Evolutionary conservation across 2,797 vertebrate species (phyloP), one percentile per base, ranked within the genome.

Genomic region (Ptychadena robeensis): DNA sequence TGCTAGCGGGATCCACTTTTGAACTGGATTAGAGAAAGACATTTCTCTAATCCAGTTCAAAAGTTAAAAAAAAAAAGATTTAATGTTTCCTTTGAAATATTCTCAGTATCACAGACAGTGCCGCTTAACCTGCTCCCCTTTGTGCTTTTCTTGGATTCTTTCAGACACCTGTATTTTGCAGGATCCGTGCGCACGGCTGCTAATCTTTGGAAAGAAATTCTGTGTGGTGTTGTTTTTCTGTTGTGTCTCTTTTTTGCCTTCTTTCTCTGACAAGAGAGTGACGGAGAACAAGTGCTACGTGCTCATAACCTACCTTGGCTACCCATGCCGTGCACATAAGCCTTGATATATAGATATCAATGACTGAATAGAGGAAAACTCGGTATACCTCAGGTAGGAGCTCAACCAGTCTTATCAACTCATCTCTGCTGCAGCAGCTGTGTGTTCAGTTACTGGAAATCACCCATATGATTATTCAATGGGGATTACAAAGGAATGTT

Each of bases 321-420:
- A 9, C 53, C 22, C 32, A 25, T 10, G 22, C 18, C 38, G 14
- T 53, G 70, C 5, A 32, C 57, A 59, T 31, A 35, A 44, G 4
- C 57, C 25, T 32, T 40, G 53, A 73, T 63, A 11, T 2, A n/a
- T 53, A 14, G 57, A 74, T 63, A 74, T 37, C 25, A 35, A 25
- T 28, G n/a, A 61, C 59, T 61, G n/a, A 61, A 61, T 18, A 53
- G 7, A 74, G 35, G 25, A 28, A 30, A 63, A 12, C 57, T 37
- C 32, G 38, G 28, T 74, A 63, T 61, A 27, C 57, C 72, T 63
- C 28, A 53, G 44, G 31, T 22, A 57, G 31, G 27, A 18, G n/a
- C 32, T 63, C 53, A 63, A 38, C 72, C 53, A 37, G 28, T 61
- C n/a, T 37, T 57, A 74, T 74, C 72, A 38, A 61, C 27, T 74